Conservation (phyloP, 2,888 invertebrate genomes). For the Ryuthela nishihirai region DNA sequence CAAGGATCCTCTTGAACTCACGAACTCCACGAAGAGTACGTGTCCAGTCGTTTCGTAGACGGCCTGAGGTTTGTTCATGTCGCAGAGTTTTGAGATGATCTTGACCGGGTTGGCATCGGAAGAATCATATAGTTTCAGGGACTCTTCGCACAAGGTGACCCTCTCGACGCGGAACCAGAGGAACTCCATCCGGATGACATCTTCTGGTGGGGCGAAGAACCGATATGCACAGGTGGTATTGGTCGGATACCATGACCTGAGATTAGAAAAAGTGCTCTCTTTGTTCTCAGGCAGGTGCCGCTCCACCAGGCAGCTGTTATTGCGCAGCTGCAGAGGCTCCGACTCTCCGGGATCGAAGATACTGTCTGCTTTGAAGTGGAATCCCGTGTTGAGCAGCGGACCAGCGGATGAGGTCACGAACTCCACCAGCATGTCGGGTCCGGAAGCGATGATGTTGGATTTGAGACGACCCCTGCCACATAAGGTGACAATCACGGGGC, state of each 20-base stretch:
- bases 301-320: slow-evolving; percentile 40
- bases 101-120: slow-evolving; percentile 81
- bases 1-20: slow-evolving; percentile 84
- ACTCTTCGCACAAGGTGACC: slow-evolving; percentile 41
- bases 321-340: slow-evolving; percentile 40
- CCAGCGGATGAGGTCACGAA: slow-evolving; percentile 47
- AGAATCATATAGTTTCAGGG: slow-evolving; percentile 82
- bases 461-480: slow-evolving; percentile 54
- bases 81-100: slow-evolving; percentile 91
- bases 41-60: slow-evolving; percentile 40
- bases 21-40: slow-evolving; percentile 39
- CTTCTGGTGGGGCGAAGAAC: slow-evolving; percentile 58
- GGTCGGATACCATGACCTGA: slow-evolving; percentile 74
- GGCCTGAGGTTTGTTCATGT: slow-evolving; percentile 57
- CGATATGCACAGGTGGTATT: slow-evolving; percentile 87
- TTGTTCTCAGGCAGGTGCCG: slow-evolving; percentile 34
- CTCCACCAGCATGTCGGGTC: slow-evolving; percentile 51
- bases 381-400: slow-evolving; percentile 84
- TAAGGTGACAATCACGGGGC: slow-evolving; percentile 82
- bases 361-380: slow-evolving; percentile 69
- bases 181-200: slow-evolving; percentile 83
- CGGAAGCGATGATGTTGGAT: slow-evolving; percentile 74
- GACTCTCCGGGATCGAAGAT: slow-evolving; percentile 37
- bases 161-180: slow-evolving; percentile 49
- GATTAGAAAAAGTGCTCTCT: slow-evolving; percentile 35